These are phyloP conservation scores for Burhinus oedicnemus DNA, from an alignment of 2,113 vertebrate genomes.

Conservation along the genomic window DNA sequence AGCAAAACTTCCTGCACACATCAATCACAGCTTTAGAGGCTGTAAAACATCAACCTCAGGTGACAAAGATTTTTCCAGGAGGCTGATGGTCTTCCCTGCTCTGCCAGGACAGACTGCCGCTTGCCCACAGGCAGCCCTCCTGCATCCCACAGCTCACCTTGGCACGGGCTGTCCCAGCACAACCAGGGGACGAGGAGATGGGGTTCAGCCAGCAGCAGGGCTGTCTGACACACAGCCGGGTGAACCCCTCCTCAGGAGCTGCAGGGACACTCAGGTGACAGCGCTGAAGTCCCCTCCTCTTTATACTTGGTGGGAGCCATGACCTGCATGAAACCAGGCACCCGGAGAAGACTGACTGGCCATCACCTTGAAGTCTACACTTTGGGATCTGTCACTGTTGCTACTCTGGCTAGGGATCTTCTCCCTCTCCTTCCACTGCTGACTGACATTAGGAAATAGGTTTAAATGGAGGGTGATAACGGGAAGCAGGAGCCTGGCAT, in stretches of 20 bases:
- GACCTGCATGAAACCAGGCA: accelerated
- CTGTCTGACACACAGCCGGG: background rate
- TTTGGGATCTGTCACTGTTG: accelerated
- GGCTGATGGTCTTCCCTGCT: background rate
- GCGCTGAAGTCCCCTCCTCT: background rate
- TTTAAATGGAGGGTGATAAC: background rate
- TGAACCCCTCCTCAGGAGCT: background rate
- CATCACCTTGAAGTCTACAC: accelerated
- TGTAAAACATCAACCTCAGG: background rate
- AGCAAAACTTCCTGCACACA: background rate
- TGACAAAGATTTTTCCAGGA: background rate
- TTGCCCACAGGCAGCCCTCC: background rate
- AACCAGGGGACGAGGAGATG: accelerated
- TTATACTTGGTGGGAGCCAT: background rate
- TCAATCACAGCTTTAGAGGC: background rate
- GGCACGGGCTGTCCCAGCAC: background rate
- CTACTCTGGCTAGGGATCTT: background rate
- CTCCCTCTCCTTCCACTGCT: background rate
- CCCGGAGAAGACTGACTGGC: background rate
- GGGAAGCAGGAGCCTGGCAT: background rate
- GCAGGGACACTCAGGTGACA: background rate
- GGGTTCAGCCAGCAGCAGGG: background rate
- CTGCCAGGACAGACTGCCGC: background rate
- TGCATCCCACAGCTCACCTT: background rate
- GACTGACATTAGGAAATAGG: background rate